phyloP scores from a whole-genome alignment of 2,113 vertebrate genomes.

The Zapus hudsonius region DNA sequence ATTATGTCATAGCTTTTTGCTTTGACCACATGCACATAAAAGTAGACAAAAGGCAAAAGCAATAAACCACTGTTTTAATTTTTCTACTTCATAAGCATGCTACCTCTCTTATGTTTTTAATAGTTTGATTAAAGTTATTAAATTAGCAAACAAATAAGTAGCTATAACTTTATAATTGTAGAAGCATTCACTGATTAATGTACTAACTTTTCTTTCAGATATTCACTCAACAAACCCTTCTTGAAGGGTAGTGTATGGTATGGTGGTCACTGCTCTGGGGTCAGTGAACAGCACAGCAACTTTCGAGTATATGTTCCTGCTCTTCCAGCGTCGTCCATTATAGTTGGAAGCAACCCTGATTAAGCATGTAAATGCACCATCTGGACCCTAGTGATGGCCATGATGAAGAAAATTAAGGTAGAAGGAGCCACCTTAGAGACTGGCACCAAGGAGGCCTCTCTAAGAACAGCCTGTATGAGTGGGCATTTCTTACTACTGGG shows the following conservation, averaged over 20 bases:
- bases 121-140: neutral
- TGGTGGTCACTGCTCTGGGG: neutral
- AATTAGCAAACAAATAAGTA: neutral
- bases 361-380: neutral
- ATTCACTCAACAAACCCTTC: neutral
- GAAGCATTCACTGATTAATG: neutral
- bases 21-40: neutral
- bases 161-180: neutral
- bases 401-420: neutral
- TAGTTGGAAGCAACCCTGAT: neutral
- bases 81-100: neutral
- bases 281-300: neutral
- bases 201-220: neutral
- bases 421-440: neutral
- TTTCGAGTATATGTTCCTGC: neutral
- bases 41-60: neutral
- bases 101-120: neutral
- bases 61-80: neutral
- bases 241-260: neutral
- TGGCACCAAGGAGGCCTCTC: fast-evolving
- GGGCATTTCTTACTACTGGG: no score
- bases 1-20: neutral
- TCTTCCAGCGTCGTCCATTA: neutral
- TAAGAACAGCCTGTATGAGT: neutral
- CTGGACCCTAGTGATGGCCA: neutral